Evolutionary conservation across 2,113 vertebrate species (phyloP).

Genomic region (Lota lota): DNA sequence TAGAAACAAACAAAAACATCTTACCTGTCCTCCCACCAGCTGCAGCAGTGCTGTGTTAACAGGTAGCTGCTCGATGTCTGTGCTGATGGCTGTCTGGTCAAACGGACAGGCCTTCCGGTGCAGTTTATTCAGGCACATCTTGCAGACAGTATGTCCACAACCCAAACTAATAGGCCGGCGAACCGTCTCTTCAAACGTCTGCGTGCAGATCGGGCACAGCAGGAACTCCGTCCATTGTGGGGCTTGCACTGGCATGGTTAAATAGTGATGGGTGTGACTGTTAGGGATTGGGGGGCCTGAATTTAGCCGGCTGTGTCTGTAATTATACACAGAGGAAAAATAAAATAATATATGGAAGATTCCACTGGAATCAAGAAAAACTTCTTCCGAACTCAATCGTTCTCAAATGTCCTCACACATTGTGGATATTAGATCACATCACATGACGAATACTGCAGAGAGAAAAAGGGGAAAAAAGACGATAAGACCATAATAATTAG

Average conservation of each 20-base stretch:
- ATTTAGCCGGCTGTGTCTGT: conserved; percentile 53
- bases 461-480: conserved; percentile 39
- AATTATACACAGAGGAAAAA: conserved; percentile 75
- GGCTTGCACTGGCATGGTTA: conserved; percentile 98
- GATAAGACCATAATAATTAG: background rate
- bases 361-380: conserved; percentile 97
- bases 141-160: conserved; percentile 97
- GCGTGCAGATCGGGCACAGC: conserved; percentile 98
- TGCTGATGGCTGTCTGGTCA: conserved; percentile 98
- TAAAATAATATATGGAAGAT: conserved; percentile 86
- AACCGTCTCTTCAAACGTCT: conserved; percentile 97
- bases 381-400: conserved; percentile 75
- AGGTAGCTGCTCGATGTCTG: conserved; percentile 95
- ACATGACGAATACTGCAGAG: conserved; percentile 89
- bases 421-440: conserved; percentile 93
- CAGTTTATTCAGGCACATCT: conserved; percentile 99
- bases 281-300: conserved; percentile 5
- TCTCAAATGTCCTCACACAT: conserved; percentile 93
- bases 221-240: conserved; percentile 99
- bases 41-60: conserved; percentile 95
- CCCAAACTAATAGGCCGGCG: conserved; percentile 96
- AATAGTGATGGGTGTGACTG: conserved; percentile 72
- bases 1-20: conserved; percentile 10
- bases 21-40: conserved; percentile 94
- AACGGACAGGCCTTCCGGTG: conserved; percentile 98